Evolutionary conservation across 1,140 invertebrate species (phyloP), one percentile per base, ranked within the genome.

Genomic region (Radopholus similis): DNA sequence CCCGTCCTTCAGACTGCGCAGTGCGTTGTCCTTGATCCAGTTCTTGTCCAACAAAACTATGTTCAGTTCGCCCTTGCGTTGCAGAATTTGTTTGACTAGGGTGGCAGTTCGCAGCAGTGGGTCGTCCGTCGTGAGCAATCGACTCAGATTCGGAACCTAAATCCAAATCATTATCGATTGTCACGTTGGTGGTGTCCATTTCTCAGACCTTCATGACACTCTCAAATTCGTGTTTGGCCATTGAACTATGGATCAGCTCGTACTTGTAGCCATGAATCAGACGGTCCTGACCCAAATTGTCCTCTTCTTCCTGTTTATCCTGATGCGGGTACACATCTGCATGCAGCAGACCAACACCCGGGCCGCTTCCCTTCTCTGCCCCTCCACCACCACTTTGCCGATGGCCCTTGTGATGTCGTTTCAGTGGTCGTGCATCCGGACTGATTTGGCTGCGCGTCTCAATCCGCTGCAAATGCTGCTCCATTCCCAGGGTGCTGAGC

Each of bases 241-340:
- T 32, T 26, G 40, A 42, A 42, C 57, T 71, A 9, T 58, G 35
- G 18, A 57, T 38, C 30, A 75, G 49, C 13, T 58, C 47, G 30
- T 59, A 49, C 37, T 56, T 30, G 38, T 71, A 75, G 13, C 73
- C 73, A 18, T 42, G 21, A 28, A 35, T 30, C 23, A 75, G 8
- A 8, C 73, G 44, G 23, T 75, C 75, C 15, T 32, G 26, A 4
- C 34, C 66, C 55, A 75, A 51, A 34, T 74, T 77, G 54, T 75
- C 73, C 38, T 75, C 73, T n/a, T n/a, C n/a, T 49, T 75, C 73
- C 28, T 75, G 73, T 11, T 70, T 62, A 18, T 62, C 40, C 35
- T 77, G 67, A 44, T 75, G 73, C 3, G 74, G 73, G 58, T 56
- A 75, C 9, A 75, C 70, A 66, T 75, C 73, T 2, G 73, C 59